Conservation (phyloP, 2,888 invertebrate species). For the Cotesia congregata region DNA sequence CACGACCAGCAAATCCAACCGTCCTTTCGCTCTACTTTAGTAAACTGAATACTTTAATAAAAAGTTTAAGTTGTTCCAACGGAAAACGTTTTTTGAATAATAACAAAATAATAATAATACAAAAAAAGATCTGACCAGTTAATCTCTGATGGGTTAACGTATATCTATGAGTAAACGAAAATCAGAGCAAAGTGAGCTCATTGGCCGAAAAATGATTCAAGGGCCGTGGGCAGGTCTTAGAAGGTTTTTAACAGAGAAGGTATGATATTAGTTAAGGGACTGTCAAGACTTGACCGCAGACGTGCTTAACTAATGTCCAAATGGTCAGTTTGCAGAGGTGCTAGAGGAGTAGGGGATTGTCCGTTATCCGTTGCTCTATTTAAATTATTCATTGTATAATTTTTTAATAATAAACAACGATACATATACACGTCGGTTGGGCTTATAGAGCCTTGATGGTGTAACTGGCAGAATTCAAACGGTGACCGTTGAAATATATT, state of each 20-base stretch:
- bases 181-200: slow-evolving; percentile 26
- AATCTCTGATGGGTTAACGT: slow-evolving; percentile 3
- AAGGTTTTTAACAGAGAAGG: slow-evolving; percentile 15
- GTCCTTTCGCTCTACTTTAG: background rate
- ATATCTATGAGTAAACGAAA: slow-evolving; percentile 17
- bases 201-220: slow-evolving; percentile 20
- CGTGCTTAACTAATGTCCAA: slow-evolving; percentile 29
- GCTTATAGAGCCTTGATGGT: background rate
- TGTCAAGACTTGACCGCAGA: slow-evolving; percentile 9
- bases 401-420: background rate
- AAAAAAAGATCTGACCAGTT: slow-evolving; percentile 28
- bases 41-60: background rate
- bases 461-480: background rate
- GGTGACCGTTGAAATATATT: background rate
- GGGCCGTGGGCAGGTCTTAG: slow-evolving; percentile 19
- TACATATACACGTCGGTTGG: background rate
- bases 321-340: slow-evolving; percentile 28
- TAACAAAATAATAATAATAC: background rate
- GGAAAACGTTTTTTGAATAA: slow-evolving; percentile 11
- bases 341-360: slow-evolving; percentile 47
- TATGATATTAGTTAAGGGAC: background rate
- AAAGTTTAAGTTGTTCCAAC: slow-evolving; percentile 16
- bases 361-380: slow-evolving; percentile 58
- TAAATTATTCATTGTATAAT: slow-evolving; percentile 46
- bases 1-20: background rate